A percentile compares a stretch with the other conserved stretches of the same genome.
phyloP scores from a whole-genome alignment of 2,797 vertebrate genomes.

The Alauda arvensis region DNA sequence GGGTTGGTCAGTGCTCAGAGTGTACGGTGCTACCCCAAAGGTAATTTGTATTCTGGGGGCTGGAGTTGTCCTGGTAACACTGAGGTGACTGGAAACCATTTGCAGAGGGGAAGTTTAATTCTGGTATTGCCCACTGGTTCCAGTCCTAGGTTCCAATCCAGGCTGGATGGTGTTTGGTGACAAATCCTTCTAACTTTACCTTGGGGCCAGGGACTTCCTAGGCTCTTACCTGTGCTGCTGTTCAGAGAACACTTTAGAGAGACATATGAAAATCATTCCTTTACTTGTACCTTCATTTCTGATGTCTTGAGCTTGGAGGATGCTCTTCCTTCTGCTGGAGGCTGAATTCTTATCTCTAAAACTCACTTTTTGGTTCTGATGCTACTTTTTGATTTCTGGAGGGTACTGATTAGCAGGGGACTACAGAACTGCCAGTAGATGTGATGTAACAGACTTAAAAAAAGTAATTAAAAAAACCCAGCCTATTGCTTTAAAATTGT shows the following conservation, averaged over 20 bases:
- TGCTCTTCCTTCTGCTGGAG: not conserved
- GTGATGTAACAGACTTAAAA: not conserved
- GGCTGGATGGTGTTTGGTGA: conserved; percentile 58
- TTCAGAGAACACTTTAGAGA: not conserved
- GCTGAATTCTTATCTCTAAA: not conserved
- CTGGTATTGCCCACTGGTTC: conserved; percentile 69
- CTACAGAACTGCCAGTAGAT: not conserved
- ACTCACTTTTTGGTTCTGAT: not conserved
- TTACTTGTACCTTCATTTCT: not conserved
- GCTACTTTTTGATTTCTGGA: not conserved
- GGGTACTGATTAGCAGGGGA: not conserved
- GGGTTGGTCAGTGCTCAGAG: conserved; percentile 73
- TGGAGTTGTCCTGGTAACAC: conserved; percentile 89
- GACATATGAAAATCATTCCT: not conserved
- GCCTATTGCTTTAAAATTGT: not conserved
- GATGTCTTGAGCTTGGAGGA: not conserved
- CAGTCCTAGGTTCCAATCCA: conserved; percentile 14
- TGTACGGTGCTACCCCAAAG: conserved; percentile 68
- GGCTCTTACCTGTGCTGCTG: not conserved
- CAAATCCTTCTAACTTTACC: conserved; percentile 49
- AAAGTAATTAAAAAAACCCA: not conserved
- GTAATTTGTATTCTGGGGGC: conserved; percentile 87
- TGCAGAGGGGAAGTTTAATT: conserved; percentile 80
- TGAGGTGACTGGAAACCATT: conserved; percentile 87
- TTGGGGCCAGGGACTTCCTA: not conserved